phyloP scores from a whole-genome alignment of 2,113 vertebrate species.

The Cacatua alba region DNA sequence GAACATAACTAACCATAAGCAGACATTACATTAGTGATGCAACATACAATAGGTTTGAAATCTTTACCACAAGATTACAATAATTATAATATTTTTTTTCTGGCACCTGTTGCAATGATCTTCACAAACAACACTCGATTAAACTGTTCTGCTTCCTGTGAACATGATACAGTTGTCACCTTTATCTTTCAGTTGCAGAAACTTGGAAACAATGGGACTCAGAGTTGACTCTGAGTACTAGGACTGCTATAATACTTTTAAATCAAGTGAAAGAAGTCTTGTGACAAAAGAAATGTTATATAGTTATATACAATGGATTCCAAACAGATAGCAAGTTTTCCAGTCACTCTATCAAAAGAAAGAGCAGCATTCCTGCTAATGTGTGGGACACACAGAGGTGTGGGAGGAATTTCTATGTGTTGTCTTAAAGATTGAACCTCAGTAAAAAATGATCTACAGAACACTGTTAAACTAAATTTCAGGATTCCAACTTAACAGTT shows the following conservation, averaged over 20 bases:
- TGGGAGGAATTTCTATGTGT: neutral
- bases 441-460: neutral
- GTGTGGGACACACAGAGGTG: neutral
- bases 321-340: neutral
- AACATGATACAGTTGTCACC: neutral
- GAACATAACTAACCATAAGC: neutral
- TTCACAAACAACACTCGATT: neutral
- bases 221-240: neutral
- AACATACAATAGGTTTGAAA: neutral
- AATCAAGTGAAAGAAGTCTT: neutral
- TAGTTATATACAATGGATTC: neutral
- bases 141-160: neutral
- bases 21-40: neutral
- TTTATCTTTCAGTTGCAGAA: neutral
- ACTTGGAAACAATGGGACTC: neutral
- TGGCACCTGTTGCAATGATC: constrained; percentile 1
- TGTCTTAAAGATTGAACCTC: neutral
- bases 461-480: neutral
- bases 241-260: neutral
- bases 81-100: neutral
- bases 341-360: neutral
- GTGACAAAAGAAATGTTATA: neutral
- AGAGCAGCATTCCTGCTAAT: neutral
- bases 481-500: neutral
- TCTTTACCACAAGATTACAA: neutral